Percentiles rank a stretch among this genome's conserved stretches.
These are phyloP conservation scores for Zosterops lateralis DNA, from an alignment of 2,113 vertebrate genomes.

Conservation along the genomic window DNA sequence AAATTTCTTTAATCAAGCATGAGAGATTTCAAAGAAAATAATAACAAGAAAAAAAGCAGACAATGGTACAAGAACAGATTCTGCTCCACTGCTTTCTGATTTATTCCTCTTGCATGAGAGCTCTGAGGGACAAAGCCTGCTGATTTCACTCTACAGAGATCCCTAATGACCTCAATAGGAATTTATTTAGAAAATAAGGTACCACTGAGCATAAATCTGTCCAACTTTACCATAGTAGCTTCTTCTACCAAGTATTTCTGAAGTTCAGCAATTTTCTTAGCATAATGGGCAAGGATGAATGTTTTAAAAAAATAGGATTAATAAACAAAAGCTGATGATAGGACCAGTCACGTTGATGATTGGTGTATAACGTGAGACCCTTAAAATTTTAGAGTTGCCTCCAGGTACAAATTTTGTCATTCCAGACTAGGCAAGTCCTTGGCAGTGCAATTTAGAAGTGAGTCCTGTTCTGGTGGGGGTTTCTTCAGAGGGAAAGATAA, in stretches of 20 bases:
- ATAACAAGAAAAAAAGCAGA: not conserved
- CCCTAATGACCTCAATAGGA: not conserved
- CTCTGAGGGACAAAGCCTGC: not conserved
- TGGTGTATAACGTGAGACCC: not conserved
- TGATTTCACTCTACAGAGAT: not conserved
- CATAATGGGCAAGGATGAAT: not conserved
- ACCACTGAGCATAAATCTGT: not conserved
- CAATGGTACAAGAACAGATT: not conserved
- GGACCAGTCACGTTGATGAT: not conserved
- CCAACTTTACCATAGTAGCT: not conserved
- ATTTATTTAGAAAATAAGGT: constrained; percentile 16
- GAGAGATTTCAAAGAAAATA: constrained; percentile 34
- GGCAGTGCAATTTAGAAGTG: not conserved
- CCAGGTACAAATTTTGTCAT: not conserved
- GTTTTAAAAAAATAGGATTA: not conserved
- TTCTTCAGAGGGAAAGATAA: not conserved
- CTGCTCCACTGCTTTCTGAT: not conserved
- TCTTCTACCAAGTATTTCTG: not conserved
- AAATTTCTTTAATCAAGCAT: constrained; percentile 49
- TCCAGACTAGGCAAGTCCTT: not conserved
- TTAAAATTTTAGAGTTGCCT: not conserved
- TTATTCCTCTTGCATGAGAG: not conserved
- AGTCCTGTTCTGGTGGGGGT: not conserved
- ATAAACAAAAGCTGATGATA: not conserved
- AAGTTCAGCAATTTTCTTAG: not conserved